A percentile compares a stretch with the other conserved stretches of the same genome.
Conservation (phyloP, 2,888 invertebrate genomes). For the Anthrax anthrax region DNA sequence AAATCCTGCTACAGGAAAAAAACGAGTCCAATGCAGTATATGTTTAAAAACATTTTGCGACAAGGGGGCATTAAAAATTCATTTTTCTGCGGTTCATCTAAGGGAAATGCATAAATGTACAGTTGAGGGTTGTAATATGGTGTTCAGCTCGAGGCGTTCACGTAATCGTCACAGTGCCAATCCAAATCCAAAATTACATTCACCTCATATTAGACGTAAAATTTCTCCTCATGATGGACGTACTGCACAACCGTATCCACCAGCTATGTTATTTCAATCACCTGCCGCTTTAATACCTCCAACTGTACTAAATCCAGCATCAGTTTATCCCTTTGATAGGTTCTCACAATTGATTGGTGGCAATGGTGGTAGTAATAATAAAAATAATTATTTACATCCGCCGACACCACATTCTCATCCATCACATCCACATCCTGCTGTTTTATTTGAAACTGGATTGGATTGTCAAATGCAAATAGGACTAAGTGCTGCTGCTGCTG, state of each 20-base stretch:
- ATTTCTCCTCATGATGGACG: conserved; percentile 88
- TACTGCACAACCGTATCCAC: conserved; percentile 57
- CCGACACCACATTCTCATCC: conserved; percentile 26
- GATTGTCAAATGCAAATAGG: conserved; percentile 1
- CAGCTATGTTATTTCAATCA: conserved; percentile 47
- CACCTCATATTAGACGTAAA: conserved; percentile 84
- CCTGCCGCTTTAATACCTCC: conserved; percentile 36
- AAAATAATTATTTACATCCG: conserved; percentile 25
- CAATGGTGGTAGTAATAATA: conserved; percentile 32
- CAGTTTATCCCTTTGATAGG: conserved; percentile 53
- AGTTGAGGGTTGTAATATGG: conserved; percentile 94
- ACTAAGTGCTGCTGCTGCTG: neutral
- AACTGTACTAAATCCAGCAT: conserved; percentile 42
- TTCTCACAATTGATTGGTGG: conserved; percentile 48
- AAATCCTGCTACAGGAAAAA: conserved; percentile 85
- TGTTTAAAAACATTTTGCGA: conserved; percentile 98
- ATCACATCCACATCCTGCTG: neutral
- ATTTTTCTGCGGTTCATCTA: conserved; percentile 94
- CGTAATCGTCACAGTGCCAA: conserved; percentile 93
- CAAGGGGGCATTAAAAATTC: conserved; percentile 96
- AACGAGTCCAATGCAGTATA: conserved; percentile 91
- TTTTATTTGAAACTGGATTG: conserved; percentile 4
- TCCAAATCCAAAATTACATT: conserved; percentile 92
- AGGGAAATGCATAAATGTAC: conserved; percentile 99
- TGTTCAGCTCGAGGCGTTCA: conserved; percentile 90